phyloP scores from a whole-genome alignment of 2,888 invertebrate species.

The Anthoptus insignis region DNA sequence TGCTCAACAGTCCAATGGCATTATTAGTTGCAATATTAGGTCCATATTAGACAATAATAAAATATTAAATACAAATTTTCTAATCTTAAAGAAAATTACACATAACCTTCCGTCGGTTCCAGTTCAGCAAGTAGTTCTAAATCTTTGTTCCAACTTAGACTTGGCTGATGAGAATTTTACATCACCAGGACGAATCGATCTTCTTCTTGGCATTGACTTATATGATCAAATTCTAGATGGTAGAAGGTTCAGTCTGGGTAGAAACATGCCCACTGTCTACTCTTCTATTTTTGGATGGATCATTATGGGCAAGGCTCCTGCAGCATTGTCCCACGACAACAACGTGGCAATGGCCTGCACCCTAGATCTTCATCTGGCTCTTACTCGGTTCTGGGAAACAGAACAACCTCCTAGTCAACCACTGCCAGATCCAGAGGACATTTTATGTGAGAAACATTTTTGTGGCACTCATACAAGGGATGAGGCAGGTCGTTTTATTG shows the following conservation, averaged over 20 bases:
- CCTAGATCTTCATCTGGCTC: conserved; percentile 2
- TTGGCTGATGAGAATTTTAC: conserved; percentile 10
- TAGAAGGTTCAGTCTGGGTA: conserved; percentile 6
- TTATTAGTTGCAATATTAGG: conserved; percentile 4
- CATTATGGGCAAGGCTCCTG: conserved; percentile 17
- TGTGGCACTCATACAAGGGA: conserved; percentile 1
- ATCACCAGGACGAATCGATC: conserved; percentile 6
- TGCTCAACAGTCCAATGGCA: background rate
- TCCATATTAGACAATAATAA: background rate
- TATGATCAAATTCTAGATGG: conserved; percentile 19
- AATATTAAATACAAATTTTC: background rate
- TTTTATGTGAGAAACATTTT: conserved; percentile 14
- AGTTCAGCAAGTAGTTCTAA: background rate
- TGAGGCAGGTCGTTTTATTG: conserved; percentile 11
- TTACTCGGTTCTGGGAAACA: conserved; percentile 12
- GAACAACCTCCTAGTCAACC: conserved; percentile 13
- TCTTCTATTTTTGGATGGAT: conserved; percentile 19
- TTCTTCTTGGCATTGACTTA: conserved; percentile 15
- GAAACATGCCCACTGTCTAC: conserved; percentile 11
- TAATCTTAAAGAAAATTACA: conserved; percentile 8
- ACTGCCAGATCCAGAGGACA: conserved; percentile 4
- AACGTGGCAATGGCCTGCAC: conserved; percentile 13
- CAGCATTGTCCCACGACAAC: conserved; percentile 8
- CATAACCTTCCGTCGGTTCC: conserved; percentile 12
- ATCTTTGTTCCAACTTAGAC: conserved; percentile 1